Evolutionary conservation across 2,797 vertebrate genomes (phyloP).

Genomic region (Synanceia verrucosa): DNA sequence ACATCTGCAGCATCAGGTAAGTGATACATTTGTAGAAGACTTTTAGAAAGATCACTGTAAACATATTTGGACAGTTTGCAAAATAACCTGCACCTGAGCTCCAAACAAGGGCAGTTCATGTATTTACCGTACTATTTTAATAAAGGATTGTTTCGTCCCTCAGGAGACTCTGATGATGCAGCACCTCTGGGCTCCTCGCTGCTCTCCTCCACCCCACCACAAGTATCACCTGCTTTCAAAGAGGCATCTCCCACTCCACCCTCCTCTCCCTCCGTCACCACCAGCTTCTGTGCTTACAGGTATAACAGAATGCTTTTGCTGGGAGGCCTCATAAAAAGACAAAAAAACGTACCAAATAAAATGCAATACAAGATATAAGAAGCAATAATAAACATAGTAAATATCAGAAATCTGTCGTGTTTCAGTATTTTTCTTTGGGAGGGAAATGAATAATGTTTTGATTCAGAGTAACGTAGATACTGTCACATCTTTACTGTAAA

Average conservation of each 20-base stretch:
- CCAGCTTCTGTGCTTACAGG: constrained; percentile 89
- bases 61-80: not conserved
- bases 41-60: not conserved
- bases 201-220: constrained; percentile 93
- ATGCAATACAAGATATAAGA: not conserved
- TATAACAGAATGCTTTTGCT: constrained; percentile 49
- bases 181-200: constrained; percentile 86
- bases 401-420: not conserved
- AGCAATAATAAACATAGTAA: no score
- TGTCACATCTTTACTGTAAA: not conserved
- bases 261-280: constrained; percentile 94
- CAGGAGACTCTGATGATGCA: constrained; percentile 97
- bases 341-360: not conserved
- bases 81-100: not conserved
- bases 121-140: not conserved
- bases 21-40: not conserved
- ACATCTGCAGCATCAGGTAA: constrained; percentile 92
- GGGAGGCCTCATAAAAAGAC: not conserved
- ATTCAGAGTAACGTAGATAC: no score
- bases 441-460: no score
- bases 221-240: constrained; percentile 90
- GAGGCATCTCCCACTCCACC: constrained; percentile 95
- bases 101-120: not conserved
- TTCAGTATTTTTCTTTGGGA: not conserved
- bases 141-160: constrained; percentile 31